These are phyloP conservation scores for Matsumurasca onukii DNA, from an alignment of 1,140 invertebrate genomes.

Conservation along the genomic window DNA sequence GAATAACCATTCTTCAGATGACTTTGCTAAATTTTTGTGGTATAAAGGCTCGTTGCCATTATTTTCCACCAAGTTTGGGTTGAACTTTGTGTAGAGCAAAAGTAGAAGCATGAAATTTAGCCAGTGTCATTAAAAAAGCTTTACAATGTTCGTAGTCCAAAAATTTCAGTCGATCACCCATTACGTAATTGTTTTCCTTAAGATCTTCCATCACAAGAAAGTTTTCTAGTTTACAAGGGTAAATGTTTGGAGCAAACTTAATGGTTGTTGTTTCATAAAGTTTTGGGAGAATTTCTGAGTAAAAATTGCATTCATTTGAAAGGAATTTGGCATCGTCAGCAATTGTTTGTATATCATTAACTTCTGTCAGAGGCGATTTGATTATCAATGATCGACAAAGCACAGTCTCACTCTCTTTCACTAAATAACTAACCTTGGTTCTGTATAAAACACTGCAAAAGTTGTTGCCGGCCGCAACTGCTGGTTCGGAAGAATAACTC, in stretches of 20 bases:
- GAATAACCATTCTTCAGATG: not conserved
- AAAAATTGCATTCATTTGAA: conserved; percentile 25
- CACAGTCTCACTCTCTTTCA: not conserved
- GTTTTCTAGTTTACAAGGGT: conserved; percentile 7
- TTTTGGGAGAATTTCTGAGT: conserved; percentile 18
- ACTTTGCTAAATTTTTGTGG: not conserved
- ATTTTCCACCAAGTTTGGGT: not conserved
- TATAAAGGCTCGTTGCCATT: conserved; percentile 15
- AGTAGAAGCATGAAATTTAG: conserved; percentile 40
- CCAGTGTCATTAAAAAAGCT: conserved; percentile 38
- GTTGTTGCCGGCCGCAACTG: conserved; percentile 29
- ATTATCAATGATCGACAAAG: conserved; percentile 1
- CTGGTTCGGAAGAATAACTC: not conserved
- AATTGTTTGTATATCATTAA: not conserved
- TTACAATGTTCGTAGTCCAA: conserved; percentile 39
- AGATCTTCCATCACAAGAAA: conserved; percentile 40
- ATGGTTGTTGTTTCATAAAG: conserved; percentile 1
- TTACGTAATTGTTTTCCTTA: conserved; percentile 36
- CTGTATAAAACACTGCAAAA: conserved; percentile 26
- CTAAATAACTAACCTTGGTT: conserved; percentile 5
- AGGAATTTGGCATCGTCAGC: not conserved
- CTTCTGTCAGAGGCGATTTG: not conserved
- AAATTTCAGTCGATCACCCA: conserved; percentile 38
- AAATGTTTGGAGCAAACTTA: conserved; percentile 7
- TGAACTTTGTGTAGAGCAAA: conserved; percentile 35